Percentiles rank a stretch among this genome's conserved stretches.
phyloP scores from a whole-genome alignment of 2,113 vertebrate species.

The Antechinus flavipes region DNA sequence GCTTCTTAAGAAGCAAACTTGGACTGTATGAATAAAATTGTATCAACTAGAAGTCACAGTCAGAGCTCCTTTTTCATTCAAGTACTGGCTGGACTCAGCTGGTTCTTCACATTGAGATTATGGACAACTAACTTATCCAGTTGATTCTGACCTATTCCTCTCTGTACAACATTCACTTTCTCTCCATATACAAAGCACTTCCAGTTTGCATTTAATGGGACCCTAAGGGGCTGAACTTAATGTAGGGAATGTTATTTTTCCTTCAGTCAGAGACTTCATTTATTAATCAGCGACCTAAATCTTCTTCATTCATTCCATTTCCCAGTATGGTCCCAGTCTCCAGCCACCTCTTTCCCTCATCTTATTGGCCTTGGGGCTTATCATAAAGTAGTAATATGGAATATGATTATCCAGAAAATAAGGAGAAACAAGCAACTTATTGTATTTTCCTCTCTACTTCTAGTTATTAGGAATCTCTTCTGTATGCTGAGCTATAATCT shows the following conservation, averaged over 20 bases:
- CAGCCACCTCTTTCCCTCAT: neutral
- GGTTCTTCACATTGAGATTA: conserved; percentile 30
- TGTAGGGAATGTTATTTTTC: conserved; percentile 28
- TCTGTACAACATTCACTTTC: conserved; percentile 36
- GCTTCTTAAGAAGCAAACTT: conserved; percentile 23
- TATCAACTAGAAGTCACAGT: neutral
- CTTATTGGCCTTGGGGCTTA: neutral
- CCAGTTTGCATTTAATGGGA: conserved; percentile 46
- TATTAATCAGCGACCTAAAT: neutral
- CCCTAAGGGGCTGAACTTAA: conserved; percentile 49
- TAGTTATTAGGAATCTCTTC: neutral
- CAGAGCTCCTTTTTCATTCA: conserved; percentile 1
- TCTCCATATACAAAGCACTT: conserved; percentile 50
- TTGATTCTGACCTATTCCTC: conserved; percentile 15
- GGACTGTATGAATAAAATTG: neutral
- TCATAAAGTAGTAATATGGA: neutral
- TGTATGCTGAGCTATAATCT: neutral
- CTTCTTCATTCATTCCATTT: neutral
- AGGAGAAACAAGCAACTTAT: neutral
- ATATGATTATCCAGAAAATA: neutral
- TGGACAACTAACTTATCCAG: neutral
- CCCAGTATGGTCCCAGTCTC: too few species aligned
- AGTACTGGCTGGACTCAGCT: neutral
- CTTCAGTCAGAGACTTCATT: neutral
- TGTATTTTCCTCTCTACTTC: neutral